These are phyloP conservation scores for Epinotia demarniana DNA, from an alignment of 2,888 invertebrate genomes.

Conservation along the genomic window DNA sequence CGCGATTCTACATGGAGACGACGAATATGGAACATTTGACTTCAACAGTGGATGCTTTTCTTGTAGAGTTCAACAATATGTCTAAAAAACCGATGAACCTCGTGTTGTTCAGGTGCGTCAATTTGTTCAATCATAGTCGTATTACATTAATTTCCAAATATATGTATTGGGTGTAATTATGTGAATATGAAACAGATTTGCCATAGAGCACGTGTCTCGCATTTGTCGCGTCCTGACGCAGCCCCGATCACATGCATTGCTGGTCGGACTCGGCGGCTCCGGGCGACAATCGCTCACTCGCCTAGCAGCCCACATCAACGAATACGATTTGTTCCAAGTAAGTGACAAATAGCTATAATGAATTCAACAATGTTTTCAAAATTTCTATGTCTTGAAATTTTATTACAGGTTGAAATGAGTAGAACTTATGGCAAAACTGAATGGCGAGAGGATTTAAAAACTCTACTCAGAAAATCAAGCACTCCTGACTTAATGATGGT, in stretches of 20 bases:
- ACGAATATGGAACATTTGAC: constrained; percentile 91
- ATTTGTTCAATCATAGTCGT: neutral
- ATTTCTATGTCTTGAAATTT: neutral
- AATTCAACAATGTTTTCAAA: neutral
- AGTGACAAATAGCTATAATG: neutral
- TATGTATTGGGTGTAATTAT: neutral
- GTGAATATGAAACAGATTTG: constrained; percentile 87
- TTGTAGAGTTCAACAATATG: constrained; percentile 97
- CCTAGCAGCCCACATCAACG: constrained; percentile 95
- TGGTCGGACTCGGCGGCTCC: constrained; percentile 97
- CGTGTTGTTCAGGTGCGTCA: constrained; percentile 90
- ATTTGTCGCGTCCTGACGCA: constrained; percentile 96
- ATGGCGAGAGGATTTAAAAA: constrained; percentile 97
- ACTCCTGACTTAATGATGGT: constrained; percentile 94
- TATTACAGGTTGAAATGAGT: constrained; percentile 93
- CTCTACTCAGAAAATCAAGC: constrained; percentile 91
- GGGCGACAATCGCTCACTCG: constrained; percentile 96
- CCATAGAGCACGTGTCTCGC: constrained; percentile 96
- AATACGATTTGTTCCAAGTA: constrained; percentile 92
- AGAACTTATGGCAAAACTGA: constrained; percentile 92
- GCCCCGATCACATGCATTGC: constrained; percentile 94
- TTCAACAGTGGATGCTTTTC: constrained; percentile 93
- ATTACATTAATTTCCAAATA: neutral
- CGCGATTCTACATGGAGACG: constrained; percentile 95
- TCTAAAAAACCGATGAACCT: constrained; percentile 98